These are phyloP conservation scores for Blera fallax DNA, from an alignment of 2,888 invertebrate species.

Conservation along the genomic window DNA sequence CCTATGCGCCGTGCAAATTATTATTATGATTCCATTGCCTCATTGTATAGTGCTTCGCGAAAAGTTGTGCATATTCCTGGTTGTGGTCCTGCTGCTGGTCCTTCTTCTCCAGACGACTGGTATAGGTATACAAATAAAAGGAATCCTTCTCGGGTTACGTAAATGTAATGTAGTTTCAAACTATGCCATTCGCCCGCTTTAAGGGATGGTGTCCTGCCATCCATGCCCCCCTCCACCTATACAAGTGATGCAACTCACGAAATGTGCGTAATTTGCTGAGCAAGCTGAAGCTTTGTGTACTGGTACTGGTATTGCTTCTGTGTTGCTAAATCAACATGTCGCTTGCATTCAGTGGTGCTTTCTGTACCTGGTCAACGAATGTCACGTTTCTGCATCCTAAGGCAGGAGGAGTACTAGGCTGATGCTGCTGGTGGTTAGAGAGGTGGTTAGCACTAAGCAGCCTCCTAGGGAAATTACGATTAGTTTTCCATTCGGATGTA, in stretches of 20 bases:
- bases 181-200: not conserved
- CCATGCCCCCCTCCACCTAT: not conserved
- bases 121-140: conserved; percentile 22
- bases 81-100: not conserved
- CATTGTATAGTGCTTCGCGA: conserved; percentile 37
- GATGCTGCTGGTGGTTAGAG: not conserved
- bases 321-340: conserved; percentile 58
- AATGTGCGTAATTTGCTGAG: conserved; percentile 66
- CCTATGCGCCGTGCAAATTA: conserved; percentile 47
- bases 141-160: conserved; percentile 49
- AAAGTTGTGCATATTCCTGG: conserved; percentile 63
- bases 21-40: conserved; percentile 49
- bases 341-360: conserved; percentile 36
- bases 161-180: conserved; percentile 57
- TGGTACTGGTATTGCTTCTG: not conserved
- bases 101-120: not conserved
- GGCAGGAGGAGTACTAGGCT: not conserved
- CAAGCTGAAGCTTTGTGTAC: conserved; percentile 36
- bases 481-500: conserved; percentile 62
- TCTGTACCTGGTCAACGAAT: conserved; percentile 57
- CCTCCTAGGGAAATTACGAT: conserved; percentile 62
- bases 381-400: conserved; percentile 65
- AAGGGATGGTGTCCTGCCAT: not conserved
- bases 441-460: not conserved
- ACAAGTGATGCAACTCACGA: conserved; percentile 67